phyloP scores from a whole-genome alignment of 2,797 vertebrate species.

The Enteromius trimaculatus region DNA sequence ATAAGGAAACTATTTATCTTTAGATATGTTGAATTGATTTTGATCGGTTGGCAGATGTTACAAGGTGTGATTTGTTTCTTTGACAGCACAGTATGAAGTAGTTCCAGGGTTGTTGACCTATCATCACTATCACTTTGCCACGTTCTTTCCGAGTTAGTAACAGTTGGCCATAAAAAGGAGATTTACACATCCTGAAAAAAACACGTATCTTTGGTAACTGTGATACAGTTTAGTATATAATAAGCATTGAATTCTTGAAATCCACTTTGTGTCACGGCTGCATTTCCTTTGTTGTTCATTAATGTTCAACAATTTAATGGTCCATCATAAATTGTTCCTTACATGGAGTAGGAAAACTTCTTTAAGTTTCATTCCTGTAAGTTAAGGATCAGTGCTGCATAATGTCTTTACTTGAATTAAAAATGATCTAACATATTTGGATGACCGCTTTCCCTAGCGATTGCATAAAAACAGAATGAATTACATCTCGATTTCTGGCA shows the following conservation, averaged over 20 bases:
- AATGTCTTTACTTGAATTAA: neutral
- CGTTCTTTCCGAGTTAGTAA: constrained; percentile 3
- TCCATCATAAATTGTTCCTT: neutral
- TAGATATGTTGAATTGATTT: neutral
- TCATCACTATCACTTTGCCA: neutral
- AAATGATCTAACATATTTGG: constrained; percentile 7
- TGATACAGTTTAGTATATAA: neutral
- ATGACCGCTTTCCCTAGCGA: constrained; percentile 9
- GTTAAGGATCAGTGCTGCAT: neutral
- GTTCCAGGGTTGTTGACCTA: constrained; percentile 13
- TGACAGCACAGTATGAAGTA: neutral
- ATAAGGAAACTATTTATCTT: neutral
- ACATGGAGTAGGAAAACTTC: neutral
- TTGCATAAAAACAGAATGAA: constrained; percentile 18
- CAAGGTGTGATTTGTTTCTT: neutral
- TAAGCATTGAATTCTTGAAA: neutral
- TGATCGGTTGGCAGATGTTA: neutral
- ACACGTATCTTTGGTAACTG: neutral
- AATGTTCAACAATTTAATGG: neutral
- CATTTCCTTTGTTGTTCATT: neutral
- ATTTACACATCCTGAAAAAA: neutral
- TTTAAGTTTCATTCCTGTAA: neutral
- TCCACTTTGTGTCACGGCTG: neutral
- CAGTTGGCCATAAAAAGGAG: neutral
- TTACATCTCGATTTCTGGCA: neutral